phyloP scores from a whole-genome alignment of 2,888 invertebrate genomes.

The Abrostola triplasia region DNA sequence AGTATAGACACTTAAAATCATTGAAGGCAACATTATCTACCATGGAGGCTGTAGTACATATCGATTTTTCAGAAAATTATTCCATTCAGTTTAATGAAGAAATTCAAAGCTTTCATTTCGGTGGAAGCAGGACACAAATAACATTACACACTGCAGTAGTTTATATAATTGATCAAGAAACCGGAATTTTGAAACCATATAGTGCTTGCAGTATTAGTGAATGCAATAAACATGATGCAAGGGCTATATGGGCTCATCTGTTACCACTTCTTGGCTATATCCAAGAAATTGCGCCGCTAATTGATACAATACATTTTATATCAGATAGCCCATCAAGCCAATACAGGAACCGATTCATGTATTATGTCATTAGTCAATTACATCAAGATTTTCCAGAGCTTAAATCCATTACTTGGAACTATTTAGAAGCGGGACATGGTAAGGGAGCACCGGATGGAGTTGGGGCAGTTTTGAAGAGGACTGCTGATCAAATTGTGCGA shows the following conservation, averaged over 20 bases:
- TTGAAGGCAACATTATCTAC: conserved; percentile 7
- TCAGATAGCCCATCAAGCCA: conserved; percentile 33
- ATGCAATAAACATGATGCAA: conserved; percentile 34
- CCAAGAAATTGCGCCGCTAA: conserved; percentile 15
- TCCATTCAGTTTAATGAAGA: conserved; percentile 25
- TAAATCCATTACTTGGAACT: conserved; percentile 40
- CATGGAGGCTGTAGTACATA: conserved; percentile 8
- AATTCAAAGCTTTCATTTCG: conserved; percentile 31
- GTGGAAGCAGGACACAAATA: conserved; percentile 25
- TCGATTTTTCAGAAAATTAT: conserved; percentile 34
- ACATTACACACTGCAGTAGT: conserved; percentile 27
- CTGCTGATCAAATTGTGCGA: conserved; percentile 21
- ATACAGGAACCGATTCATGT: conserved; percentile 38
- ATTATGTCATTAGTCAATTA: conserved; percentile 26
- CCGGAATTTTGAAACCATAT: conserved; percentile 27
- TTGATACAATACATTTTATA: conserved; percentile 36
- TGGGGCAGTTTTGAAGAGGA: conserved; percentile 38
- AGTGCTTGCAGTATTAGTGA: conserved; percentile 31
- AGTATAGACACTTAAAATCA: conserved; percentile 1
- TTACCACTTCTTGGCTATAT: conserved; percentile 25
- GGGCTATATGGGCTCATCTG: conserved; percentile 40
- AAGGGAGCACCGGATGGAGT: conserved; percentile 48
- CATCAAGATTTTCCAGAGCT: conserved; percentile 20
- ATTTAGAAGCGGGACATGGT: conserved; percentile 39
- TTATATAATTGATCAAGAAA: conserved; percentile 20